Evolutionary conservation across 2,797 vertebrate species (phyloP), one percentile per base, ranked within the genome.

Genomic region (Pampus argenteus): DNA sequence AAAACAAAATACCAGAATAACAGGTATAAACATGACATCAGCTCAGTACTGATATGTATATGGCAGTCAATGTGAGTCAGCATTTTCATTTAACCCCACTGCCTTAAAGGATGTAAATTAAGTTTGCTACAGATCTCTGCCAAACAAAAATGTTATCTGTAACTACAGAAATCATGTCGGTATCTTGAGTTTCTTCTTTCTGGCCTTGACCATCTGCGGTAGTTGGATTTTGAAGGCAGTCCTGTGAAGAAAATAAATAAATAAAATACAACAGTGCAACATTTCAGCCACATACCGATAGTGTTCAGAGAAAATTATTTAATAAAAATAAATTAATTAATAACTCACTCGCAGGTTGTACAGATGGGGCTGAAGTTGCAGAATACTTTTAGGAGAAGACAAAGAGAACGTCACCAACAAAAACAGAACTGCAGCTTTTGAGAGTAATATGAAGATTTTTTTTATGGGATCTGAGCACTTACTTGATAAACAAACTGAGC

Each of bases 341-440:
- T 47, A 3, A 97, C 98, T 97, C 81, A 99, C 98, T 99, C 98
- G 95, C 98, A 99, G 0, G 98, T 99, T n/a, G 98, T 99, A 74
- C 98, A 99, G 91, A 99, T 99, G 8, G 98, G 98, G 81, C 97
- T 99, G 93, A 99, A 99, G 88, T 95, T 99, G 93, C 98, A 99
- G 94, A 99, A 99, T 87, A 99, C 98, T 99, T 60, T 0, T 62
- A 57, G 55, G 65, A 71, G 28, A 70, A 70, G 25, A 83, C 3
- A 63, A 55, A 66, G 7, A 67, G n/a, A 23, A 14, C 0, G 4
- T 78, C 49, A 77, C 22, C 5, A 59, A n/a, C n/a, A 2, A 9
- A 1, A 69, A 60, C 22, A n/a, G 28, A n/a, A 44, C 4, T 23
- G 11, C 18, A 52, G 8, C 25, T 49, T 64, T 48, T 26, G 2